Evolutionary conservation across 2,113 vertebrate species (phyloP).

Genomic region (Cyphomyrus discorhynchus): DNA sequence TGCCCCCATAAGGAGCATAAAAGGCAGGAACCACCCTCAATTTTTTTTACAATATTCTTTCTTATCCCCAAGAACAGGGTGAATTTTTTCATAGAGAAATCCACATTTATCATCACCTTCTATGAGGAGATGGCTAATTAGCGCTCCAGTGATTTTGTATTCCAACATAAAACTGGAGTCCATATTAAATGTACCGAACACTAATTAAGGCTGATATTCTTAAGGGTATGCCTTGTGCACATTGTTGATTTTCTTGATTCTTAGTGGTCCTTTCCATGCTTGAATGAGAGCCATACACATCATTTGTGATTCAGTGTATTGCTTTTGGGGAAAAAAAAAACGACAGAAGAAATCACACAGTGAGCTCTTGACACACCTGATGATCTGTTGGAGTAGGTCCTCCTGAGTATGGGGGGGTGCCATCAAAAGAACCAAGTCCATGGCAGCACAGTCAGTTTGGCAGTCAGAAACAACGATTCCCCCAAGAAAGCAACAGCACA

Average conservation of each 20-base stretch:
- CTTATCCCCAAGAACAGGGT: slow-evolving; percentile 36
- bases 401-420: not conserved
- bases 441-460: not conserved
- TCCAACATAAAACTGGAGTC: slow-evolving; percentile 48
- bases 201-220: slow-evolving; percentile 34
- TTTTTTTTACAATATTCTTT: slow-evolving; percentile 20
- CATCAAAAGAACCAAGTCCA: not conserved
- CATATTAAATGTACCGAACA: slow-evolving; percentile 36
- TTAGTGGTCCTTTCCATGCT: slow-evolving; percentile 26
- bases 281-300: slow-evolving; percentile 19
- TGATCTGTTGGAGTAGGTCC: not conserved
- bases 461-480: not conserved
- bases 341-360: slow-evolving; percentile 8
- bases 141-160: slow-evolving; percentile 13
- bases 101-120: slow-evolving; percentile 30
- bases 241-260: slow-evolving; percentile 2
- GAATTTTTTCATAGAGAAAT: slow-evolving; percentile 14
- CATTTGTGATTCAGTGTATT: slow-evolving; percentile 38
- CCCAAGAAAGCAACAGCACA: not conserved
- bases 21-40: slow-evolving; percentile 34
- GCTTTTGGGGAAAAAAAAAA: slow-evolving; percentile 17
- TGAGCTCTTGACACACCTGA: not conserved
- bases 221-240: slow-evolving; percentile 18
- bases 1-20: slow-evolving; percentile 11
- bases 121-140: not conserved